Evolutionary conservation across 1,140 invertebrate species (phyloP).

Genomic region (Bombus waltoni): DNA sequence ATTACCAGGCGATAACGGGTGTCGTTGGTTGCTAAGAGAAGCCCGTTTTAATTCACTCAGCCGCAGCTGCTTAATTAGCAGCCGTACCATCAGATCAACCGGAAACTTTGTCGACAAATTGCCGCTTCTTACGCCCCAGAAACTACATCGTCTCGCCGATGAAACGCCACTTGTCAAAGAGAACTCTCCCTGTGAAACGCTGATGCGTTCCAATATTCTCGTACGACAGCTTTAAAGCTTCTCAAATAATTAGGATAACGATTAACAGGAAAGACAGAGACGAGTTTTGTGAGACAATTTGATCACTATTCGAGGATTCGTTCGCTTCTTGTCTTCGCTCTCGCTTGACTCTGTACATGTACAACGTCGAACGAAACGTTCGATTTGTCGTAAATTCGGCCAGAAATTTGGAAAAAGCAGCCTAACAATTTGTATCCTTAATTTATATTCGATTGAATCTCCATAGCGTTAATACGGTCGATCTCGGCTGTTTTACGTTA

Average conservation of each 20-base stretch:
- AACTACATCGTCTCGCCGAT: slow-evolving; percentile 5
- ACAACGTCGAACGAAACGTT: background rate
- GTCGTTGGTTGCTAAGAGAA: slow-evolving; percentile 32
- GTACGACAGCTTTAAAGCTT: too few species aligned
- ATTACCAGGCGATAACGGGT: slow-evolving; percentile 41
- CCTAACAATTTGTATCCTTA: too few species aligned
- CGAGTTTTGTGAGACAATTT: background rate
- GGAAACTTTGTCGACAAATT: slow-evolving; percentile 45
- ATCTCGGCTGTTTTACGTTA: too few species aligned
- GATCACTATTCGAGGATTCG: background rate
- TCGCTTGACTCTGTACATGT: background rate
- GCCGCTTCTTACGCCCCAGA: slow-evolving; percentile 24
- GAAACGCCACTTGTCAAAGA: background rate
- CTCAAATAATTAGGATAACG: background rate
- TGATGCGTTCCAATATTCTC: background rate
- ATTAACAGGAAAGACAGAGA: background rate
- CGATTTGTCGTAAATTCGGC: background rate
- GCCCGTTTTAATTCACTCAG: slow-evolving; percentile 44
- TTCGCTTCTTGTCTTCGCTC: too few species aligned
- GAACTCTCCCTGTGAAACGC: background rate
- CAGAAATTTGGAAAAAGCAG: too few species aligned
- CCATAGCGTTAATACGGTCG: too few species aligned
- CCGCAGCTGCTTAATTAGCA: slow-evolving; percentile 48
- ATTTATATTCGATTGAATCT: too few species aligned
- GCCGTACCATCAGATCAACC: slow-evolving; percentile 40